Conservation (phyloP, 2,113 vertebrate species). For the Cairina moschata region DNA sequence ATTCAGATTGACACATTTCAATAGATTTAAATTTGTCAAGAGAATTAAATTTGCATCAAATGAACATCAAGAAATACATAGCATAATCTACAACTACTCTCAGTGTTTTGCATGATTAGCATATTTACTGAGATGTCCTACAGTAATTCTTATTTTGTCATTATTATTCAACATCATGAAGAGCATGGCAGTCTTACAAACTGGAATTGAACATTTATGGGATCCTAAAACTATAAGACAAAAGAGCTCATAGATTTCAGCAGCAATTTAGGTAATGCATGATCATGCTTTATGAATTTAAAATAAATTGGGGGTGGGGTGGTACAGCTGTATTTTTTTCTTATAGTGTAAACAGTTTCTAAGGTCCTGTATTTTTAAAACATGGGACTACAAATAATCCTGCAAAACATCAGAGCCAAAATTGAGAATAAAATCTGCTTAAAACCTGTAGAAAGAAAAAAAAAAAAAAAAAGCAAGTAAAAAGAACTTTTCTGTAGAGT, state of each 20-base stretch:
- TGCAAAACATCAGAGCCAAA: neutral
- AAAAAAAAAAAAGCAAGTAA: neutral
- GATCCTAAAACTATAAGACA: neutral
- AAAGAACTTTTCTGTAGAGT: neutral
- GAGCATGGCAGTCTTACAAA: neutral
- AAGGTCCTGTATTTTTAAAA: neutral
- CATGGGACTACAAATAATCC: neutral
- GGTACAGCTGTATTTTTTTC: neutral
- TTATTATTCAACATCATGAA: slow-evolving; percentile 14
- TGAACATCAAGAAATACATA: slow-evolving; percentile 24
- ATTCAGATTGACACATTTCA: slow-evolving; percentile 37
- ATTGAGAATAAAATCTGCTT: neutral
- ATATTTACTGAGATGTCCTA: slow-evolving; percentile 38
- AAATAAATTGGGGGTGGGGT: neutral
- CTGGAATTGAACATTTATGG: neutral
- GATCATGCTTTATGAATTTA: neutral
- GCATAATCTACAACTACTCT: neutral
- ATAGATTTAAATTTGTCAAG: slow-evolving; percentile 44
- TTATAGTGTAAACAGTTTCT: neutral
- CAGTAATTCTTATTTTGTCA: slow-evolving; percentile 33
- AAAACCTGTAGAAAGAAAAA: neutral
- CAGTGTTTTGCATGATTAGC: neutral
- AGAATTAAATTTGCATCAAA: slow-evolving; percentile 56
- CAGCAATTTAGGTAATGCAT: neutral
- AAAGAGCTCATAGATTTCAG: neutral